These are phyloP conservation scores for Ginglymostoma cirratum DNA, from an alignment of 2,113 vertebrate genomes.

Conservation along the genomic window DNA sequence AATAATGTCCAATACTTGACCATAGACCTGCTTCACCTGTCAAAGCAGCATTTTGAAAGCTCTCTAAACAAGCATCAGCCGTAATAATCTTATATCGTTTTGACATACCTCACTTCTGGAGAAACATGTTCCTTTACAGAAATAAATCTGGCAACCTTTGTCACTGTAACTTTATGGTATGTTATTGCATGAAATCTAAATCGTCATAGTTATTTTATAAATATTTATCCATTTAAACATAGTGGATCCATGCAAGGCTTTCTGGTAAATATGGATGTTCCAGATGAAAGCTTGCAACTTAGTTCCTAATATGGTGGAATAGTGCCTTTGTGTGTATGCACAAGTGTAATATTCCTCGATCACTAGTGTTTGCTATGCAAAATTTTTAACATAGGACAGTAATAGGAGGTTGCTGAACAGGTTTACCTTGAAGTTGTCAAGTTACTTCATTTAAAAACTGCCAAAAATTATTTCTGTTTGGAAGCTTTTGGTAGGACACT, in stretches of 20 bases:
- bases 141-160: not conserved
- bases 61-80: not conserved
- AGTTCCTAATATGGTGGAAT: constrained; percentile 17
- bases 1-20: not conserved
- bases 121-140: not conserved
- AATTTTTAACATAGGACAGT: no score
- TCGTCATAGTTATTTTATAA: not conserved
- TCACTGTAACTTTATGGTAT: constrained; percentile 1
- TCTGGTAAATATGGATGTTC: not conserved
- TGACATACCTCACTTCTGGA: not conserved
- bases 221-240: constrained; percentile 4
- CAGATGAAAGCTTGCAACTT: not conserved
- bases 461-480: not conserved
- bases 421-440: not conserved
- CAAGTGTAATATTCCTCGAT: not conserved
- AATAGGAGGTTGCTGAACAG: no score
- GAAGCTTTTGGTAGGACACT: constrained; percentile 20
- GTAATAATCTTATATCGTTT: not conserved
- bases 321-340: not conserved
- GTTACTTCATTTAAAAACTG: constrained; percentile 9
- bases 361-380: not conserved
- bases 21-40: not conserved
- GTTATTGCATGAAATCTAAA: not conserved
- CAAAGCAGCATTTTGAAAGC: not conserved
- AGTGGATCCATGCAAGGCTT: not conserved